Conservation (phyloP, 2,113 vertebrate species). For the Zosterops lateralis region DNA sequence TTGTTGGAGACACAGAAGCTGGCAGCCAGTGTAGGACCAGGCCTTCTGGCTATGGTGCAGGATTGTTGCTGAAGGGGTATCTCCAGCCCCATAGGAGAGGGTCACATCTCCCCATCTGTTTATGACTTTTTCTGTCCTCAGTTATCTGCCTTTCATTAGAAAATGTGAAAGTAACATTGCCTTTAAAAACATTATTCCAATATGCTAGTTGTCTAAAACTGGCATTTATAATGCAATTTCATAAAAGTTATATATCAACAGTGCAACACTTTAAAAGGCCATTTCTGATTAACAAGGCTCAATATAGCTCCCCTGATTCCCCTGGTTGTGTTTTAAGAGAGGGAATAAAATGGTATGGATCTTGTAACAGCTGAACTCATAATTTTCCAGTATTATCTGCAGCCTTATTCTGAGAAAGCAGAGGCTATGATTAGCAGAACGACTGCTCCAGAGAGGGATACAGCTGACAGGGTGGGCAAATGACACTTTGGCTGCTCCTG, state of each 20-base stretch:
- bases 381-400: slow-evolving; percentile 25
- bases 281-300: slow-evolving; percentile 74
- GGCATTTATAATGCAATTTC: slow-evolving; percentile 71
- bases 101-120: neutral
- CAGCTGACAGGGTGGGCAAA: neutral
- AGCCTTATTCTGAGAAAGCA: neutral
- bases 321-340: slow-evolving; percentile 62
- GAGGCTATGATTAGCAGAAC: neutral
- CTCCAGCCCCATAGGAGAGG: neutral
- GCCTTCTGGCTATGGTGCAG: fast-evolving
- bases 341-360: slow-evolving; percentile 60
- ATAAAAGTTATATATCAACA: slow-evolving; percentile 70
- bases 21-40: neutral
- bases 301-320: slow-evolving; percentile 70
- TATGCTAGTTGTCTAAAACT: slow-evolving; percentile 65
- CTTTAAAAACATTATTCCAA: slow-evolving; percentile 65
- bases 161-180: slow-evolving; percentile 51
- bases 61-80: neutral
- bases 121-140: neutral
- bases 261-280: slow-evolving; percentile 63
- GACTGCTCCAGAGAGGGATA: fast-evolving
- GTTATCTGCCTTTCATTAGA: slow-evolving; percentile 48
- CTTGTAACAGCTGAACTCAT: slow-evolving; percentile 42
- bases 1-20: neutral
- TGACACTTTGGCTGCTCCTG: neutral